phyloP scores from a whole-genome alignment of 1,140 invertebrate species.

The Rhyacophila brunnea region DNA sequence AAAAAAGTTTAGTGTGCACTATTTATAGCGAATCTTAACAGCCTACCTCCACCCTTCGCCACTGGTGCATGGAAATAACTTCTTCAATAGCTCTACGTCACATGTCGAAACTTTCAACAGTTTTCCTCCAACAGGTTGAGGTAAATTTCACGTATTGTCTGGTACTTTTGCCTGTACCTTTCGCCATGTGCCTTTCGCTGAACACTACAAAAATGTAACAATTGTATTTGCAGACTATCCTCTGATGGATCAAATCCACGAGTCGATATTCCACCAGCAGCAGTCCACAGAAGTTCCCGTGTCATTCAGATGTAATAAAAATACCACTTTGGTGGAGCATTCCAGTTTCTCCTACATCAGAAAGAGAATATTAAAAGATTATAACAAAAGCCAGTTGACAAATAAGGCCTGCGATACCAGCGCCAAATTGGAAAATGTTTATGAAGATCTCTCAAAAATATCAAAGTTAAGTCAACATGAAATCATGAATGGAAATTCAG shows the following conservation, averaged over 20 bases:
- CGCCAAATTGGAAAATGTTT: slow-evolving; percentile 6
- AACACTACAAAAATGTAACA: too few species aligned
- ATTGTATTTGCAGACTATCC: slow-evolving; percentile 19
- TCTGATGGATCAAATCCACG: slow-evolving; percentile 9
- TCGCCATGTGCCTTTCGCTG: too few species aligned
- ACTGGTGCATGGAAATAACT: too few species aligned
- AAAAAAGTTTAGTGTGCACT: too few species aligned
- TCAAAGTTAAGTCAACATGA: slow-evolving; percentile 10
- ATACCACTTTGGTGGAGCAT: slow-evolving; percentile 12
- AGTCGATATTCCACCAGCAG: slow-evolving; percentile 13
- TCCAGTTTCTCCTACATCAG: slow-evolving; percentile 18
- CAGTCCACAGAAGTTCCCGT: slow-evolving; percentile 1
- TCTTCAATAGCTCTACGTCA: too few species aligned
- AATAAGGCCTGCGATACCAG: background rate
- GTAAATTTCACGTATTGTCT: too few species aligned
- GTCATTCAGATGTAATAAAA: slow-evolving; percentile 16
- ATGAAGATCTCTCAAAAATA: slow-evolving; percentile 15
- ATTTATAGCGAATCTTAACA: too few species aligned
- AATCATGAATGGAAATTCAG: background rate
- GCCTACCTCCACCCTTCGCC: too few species aligned
- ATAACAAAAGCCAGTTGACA: background rate
- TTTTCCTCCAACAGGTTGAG: too few species aligned
- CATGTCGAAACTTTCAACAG: too few species aligned
- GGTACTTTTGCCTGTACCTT: too few species aligned
- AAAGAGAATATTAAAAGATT: slow-evolving; percentile 19